These are phyloP conservation scores for Tipula lateralis DNA, from an alignment of 2,888 invertebrate genomes.

Conservation along the genomic window DNA sequence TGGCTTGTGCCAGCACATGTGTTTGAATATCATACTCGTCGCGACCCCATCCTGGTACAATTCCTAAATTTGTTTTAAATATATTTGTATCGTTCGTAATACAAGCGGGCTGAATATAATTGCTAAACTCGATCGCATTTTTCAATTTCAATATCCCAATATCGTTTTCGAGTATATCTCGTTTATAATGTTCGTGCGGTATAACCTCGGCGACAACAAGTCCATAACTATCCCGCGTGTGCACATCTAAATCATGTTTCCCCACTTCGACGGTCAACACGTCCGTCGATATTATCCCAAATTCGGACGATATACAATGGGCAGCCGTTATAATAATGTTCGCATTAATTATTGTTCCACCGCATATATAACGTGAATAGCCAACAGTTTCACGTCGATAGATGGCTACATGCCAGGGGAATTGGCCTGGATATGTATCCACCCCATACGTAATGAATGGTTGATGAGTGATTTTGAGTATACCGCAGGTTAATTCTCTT, in stretches of 20 bases:
- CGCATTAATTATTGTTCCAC: conserved; percentile 46
- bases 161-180: conserved; percentile 38
- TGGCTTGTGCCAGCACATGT: conserved; percentile 38
- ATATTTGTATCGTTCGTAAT: conserved; percentile 40
- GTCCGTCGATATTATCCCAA: conserved; percentile 40
- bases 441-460: conserved; percentile 43
- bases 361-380: conserved; percentile 40
- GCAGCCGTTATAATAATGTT: conserved; percentile 42
- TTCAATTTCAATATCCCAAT: conserved; percentile 45
- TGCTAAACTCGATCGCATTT: conserved; percentile 41
- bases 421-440: conserved; percentile 45
- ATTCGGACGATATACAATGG: conserved; percentile 41
- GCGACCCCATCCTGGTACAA: conserved; percentile 45
- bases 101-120: conserved; percentile 46
- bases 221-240: conserved; percentile 43
- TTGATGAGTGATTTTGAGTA: not conserved
- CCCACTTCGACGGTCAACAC: conserved; percentile 44
- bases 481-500: not conserved
- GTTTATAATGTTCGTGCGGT: conserved; percentile 32
- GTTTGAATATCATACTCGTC: conserved; percentile 37
- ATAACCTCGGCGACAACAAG: conserved; percentile 35
- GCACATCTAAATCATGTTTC: conserved; percentile 45
- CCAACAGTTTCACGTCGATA: not conserved
- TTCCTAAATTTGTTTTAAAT: not conserved
- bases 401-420: conserved; percentile 50